These are phyloP conservation scores for Myotis pilosus DNA, from an alignment of 2,797 vertebrate species.

Conservation along the genomic window DNA sequence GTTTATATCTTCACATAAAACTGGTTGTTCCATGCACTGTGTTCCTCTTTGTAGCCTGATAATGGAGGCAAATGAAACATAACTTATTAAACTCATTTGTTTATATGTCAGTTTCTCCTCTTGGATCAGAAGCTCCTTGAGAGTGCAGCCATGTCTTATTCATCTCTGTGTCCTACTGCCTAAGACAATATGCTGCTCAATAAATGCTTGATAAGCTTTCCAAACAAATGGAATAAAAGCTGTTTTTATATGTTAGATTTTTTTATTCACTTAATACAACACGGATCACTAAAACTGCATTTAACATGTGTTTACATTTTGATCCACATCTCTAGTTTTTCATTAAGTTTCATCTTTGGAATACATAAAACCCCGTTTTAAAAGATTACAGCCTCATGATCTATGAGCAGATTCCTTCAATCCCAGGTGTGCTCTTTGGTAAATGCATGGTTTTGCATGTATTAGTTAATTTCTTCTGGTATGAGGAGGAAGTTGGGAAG, in stretches of 20 bases:
- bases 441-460: constrained; percentile 30
- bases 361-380: constrained; percentile 25
- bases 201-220: constrained; percentile 4
- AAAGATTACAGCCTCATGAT: background rate
- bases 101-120: background rate
- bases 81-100: constrained; percentile 28
- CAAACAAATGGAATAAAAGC: background rate
- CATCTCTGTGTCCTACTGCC: background rate
- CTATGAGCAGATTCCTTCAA: background rate
- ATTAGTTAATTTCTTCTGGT: constrained; percentile 23
- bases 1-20: background rate
- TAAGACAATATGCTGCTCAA: background rate
- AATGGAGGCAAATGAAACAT: background rate
- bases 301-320: constrained; percentile 33
- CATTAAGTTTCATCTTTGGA: constrained; percentile 8
- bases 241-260: constrained; percentile 19
- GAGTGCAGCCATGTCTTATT: background rate
- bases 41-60: background rate
- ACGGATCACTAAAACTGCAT: background rate
- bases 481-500: background rate
- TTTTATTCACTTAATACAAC: background rate
- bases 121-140: background rate
- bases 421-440: background rate
- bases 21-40: background rate
- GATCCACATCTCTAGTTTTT: constrained; percentile 27